These are phyloP conservation scores for Crocuta crocuta DNA, from an alignment of 2,113 vertebrate species.

Conservation along the genomic window DNA sequence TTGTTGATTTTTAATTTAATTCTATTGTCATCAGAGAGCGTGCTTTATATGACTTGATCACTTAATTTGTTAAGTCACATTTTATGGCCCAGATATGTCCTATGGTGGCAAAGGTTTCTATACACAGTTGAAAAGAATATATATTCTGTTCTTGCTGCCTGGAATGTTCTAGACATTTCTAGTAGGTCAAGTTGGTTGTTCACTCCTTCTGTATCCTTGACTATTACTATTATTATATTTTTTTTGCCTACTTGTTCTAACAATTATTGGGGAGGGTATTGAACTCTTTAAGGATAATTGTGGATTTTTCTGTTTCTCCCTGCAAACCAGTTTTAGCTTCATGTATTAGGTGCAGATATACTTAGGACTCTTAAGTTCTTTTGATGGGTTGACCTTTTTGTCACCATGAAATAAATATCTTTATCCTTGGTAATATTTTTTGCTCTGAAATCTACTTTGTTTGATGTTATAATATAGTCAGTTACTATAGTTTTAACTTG, in stretches of 20 bases:
- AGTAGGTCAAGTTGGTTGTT: neutral
- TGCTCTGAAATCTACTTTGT: slow-evolving; percentile 1
- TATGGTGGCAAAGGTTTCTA: neutral
- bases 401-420: neutral
- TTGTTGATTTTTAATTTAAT: neutral
- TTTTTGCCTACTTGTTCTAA: neutral
- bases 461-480: neutral
- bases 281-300: neutral
- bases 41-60: neutral
- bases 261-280: neutral
- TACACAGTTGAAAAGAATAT: neutral
- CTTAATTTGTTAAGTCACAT: neutral
- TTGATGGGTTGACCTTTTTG: neutral
- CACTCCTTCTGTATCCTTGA: neutral
- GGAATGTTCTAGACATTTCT: neutral
- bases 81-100: neutral
- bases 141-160: neutral
- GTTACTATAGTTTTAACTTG: neutral
- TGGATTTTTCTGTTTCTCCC: neutral
- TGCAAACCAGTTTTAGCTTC: neutral
- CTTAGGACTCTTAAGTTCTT: neutral
- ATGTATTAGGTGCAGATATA: neutral
- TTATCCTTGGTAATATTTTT: slow-evolving; percentile 2
- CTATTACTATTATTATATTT: neutral
- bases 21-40: neutral